Conservation (phyloP, 2,113 vertebrate genomes). For the Epinephelus lanceolatus region DNA sequence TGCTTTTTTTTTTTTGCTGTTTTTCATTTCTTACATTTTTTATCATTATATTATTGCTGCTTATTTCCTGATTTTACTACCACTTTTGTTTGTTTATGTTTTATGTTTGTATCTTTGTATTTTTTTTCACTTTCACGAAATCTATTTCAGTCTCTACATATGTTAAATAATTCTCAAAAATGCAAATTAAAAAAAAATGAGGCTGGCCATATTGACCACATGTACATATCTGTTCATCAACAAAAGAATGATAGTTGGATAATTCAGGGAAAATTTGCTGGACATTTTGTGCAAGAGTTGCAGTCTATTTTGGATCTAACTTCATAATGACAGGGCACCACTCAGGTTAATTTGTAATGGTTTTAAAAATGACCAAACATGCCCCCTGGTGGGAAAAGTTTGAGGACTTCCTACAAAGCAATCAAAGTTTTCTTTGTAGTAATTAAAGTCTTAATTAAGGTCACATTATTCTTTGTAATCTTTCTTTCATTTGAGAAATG, state of each 20-base stretch:
- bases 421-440: neutral
- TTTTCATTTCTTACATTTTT: too few species aligned
- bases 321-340: neutral
- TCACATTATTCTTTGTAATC: neutral
- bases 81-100: too few species aligned
- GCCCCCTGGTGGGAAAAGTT: conserved; percentile 51
- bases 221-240: neutral
- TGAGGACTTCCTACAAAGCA: neutral
- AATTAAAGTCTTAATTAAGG: conserved; percentile 14
- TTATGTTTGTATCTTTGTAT: too few species aligned
- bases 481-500: neutral
- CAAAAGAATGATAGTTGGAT: neutral
- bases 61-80: too few species aligned
- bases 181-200: too few species aligned
- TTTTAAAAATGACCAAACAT: neutral
- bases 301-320: neutral
- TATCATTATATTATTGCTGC: too few species aligned
- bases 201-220: neutral
- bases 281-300: too few species aligned
- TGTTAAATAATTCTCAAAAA: too few species aligned
- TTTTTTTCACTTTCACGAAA: too few species aligned
- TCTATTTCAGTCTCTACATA: too few species aligned
- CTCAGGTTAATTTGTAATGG: neutral
- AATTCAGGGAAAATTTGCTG: neutral
- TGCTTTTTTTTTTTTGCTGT: too few species aligned